These are phyloP conservation scores for Apis dorsata DNA, from an alignment of 1,140 invertebrate genomes.

Conservation along the genomic window DNA sequence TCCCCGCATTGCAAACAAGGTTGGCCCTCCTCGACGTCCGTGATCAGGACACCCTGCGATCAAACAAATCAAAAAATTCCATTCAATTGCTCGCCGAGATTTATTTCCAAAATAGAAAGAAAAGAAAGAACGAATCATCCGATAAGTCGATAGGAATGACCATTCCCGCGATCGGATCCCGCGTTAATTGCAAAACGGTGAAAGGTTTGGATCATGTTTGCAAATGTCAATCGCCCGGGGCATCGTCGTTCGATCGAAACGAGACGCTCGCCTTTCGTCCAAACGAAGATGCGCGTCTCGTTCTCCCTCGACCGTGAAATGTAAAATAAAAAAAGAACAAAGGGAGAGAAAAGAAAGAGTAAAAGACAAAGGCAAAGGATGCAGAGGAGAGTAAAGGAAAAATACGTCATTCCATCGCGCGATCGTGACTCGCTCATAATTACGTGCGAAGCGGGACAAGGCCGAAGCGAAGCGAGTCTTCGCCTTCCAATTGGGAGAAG, in stretches of 20 bases:
- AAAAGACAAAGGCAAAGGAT: no score
- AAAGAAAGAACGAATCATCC: background rate
- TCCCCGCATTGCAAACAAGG: slow-evolving; percentile 90
- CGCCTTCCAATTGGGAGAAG: slow-evolving; percentile 57
- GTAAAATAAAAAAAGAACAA: background rate
- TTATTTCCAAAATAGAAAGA: no score
- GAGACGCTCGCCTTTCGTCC: background rate
- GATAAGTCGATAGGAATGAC: background rate
- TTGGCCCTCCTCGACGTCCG: slow-evolving; percentile 91
- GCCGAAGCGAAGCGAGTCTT: slow-evolving; percentile 24
- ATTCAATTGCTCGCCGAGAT: background rate
- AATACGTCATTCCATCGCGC: slow-evolving; percentile 28
- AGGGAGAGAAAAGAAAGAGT: no score
- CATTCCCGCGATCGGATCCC: slow-evolving; percentile 8
- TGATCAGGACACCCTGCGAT: slow-evolving; percentile 88
- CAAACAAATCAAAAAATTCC: slow-evolving; percentile 63
- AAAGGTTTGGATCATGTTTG: slow-evolving; percentile 52
- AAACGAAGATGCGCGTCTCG: background rate
- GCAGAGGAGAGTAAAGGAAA: background rate
- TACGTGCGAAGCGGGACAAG: slow-evolving; percentile 61
- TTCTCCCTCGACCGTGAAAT: background rate
- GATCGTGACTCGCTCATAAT: slow-evolving; percentile 23
- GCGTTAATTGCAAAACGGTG: slow-evolving; percentile 51
- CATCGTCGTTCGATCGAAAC: slow-evolving; percentile 29
- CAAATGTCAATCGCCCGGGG: slow-evolving; percentile 51